Evolutionary conservation across 2,888 invertebrate species (phyloP).

Genomic region (Drosophila prostipennis): DNA sequence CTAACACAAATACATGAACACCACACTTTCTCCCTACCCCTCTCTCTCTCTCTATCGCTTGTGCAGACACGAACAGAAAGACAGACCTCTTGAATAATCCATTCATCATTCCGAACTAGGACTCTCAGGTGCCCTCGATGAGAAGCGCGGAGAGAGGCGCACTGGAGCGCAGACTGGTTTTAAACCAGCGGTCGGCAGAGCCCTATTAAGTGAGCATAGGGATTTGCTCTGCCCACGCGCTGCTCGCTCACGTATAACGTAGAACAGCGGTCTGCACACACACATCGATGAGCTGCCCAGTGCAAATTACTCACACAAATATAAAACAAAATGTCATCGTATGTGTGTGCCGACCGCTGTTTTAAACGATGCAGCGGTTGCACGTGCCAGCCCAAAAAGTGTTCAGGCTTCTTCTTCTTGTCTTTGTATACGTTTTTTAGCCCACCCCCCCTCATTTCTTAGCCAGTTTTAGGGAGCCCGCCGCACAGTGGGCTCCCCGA

Average conservation of each 20-base stretch:
- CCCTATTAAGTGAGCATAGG: too few species aligned
- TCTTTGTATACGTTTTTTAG: slow-evolving; percentile 23
- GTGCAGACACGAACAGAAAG: slow-evolving; percentile 6
- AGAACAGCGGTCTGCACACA: too few species aligned
- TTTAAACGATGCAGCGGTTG: slow-evolving; percentile 4
- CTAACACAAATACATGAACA: slow-evolving; percentile 36
- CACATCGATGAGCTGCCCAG: too few species aligned
- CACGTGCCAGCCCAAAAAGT: not conserved
- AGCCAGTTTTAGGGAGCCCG: slow-evolving; percentile 9
- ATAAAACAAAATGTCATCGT: too few species aligned
- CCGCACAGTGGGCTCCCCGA: not conserved
- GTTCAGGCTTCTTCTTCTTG: slow-evolving; percentile 25
- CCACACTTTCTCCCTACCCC: slow-evolving; percentile 6
- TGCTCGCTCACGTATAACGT: too few species aligned
- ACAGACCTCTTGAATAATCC: slow-evolving; percentile 2
- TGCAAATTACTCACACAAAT: too few species aligned
- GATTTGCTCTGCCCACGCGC: too few species aligned
- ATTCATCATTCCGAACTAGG: slow-evolving; percentile 13
- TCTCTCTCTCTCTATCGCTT: slow-evolving; percentile 8
- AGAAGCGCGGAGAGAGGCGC: slow-evolving; percentile 39
- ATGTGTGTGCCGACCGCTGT: too few species aligned
- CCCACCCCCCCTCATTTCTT: slow-evolving; percentile 2
- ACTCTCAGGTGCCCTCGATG: slow-evolving; percentile 19
- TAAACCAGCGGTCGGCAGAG: too few species aligned
- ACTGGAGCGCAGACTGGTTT: not conserved